Evolutionary conservation across 2,113 vertebrate genomes (phyloP).

Genomic region (Lipophrys pholis): DNA sequence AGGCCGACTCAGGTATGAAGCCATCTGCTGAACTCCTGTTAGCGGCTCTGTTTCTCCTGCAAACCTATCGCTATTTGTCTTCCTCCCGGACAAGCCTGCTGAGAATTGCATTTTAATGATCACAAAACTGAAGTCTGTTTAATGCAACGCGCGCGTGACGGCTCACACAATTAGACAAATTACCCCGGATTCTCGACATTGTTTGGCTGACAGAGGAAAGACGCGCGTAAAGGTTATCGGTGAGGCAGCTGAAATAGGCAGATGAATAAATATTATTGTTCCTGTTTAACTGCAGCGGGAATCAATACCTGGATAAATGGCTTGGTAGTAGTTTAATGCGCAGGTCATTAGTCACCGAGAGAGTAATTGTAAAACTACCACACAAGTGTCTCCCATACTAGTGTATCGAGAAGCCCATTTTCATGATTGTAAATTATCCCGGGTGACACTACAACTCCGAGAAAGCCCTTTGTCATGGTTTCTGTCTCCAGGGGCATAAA

Average conservation of each 20-base stretch:
- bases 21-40: neutral
- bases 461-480: slow-evolving; percentile 37
- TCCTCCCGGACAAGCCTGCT: slow-evolving; percentile 29
- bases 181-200: slow-evolving; percentile 31
- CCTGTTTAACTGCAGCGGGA: slow-evolving; percentile 57
- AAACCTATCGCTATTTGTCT: slow-evolving; percentile 28
- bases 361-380: slow-evolving; percentile 68
- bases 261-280: slow-evolving; percentile 72
- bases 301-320: slow-evolving; percentile 74
- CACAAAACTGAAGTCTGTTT: slow-evolving; percentile 24
- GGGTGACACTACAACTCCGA: slow-evolving; percentile 37
- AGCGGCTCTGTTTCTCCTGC: slow-evolving; percentile 15
- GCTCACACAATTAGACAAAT: slow-evolving; percentile 62
- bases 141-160: slow-evolving; percentile 27
- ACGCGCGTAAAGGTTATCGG: slow-evolving; percentile 52
- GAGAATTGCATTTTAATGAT: slow-evolving; percentile 57
- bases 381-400: slow-evolving; percentile 30
- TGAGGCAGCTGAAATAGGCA: slow-evolving; percentile 46
- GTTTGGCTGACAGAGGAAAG: slow-evolving; percentile 55
- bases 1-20: slow-evolving; percentile 90
- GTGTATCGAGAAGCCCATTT: slow-evolving; percentile 50
- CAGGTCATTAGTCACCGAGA: slow-evolving; percentile 63
- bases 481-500: slow-evolving; percentile 20
- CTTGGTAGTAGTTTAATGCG: slow-evolving; percentile 63
- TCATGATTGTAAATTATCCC: slow-evolving; percentile 47